phyloP scores from a whole-genome alignment of 2,888 invertebrate species.

The Protonemura montana region DNA sequence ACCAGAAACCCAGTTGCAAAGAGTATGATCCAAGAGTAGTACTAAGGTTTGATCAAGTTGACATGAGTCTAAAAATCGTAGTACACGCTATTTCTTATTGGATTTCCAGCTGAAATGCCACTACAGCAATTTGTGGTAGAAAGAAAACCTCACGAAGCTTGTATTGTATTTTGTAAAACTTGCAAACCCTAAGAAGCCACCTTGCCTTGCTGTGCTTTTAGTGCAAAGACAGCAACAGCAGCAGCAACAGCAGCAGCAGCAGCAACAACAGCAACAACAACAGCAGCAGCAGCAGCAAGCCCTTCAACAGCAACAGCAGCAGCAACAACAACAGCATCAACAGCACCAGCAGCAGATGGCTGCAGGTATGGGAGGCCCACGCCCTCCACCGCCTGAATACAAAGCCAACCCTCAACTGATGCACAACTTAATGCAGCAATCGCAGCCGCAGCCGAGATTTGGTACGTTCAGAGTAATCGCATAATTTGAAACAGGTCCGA shows the following conservation, averaged over 20 bases:
- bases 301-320: conserved; percentile 57
- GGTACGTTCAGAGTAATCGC: too few relatives aligned
- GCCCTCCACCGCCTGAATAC: conserved; percentile 87
- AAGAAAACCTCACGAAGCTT: too few relatives aligned
- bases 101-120: too few relatives aligned
- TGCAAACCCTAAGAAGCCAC: too few relatives aligned
- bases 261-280: conserved; percentile 60
- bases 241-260: conserved; percentile 56
- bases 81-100: too few relatives aligned
- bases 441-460: conserved; percentile 48
- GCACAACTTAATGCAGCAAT: conserved; percentile 48
- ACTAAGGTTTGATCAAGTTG: too few relatives aligned
- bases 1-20: too few relatives aligned
- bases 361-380: conserved; percentile 59
- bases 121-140: too few relatives aligned
- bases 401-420: conserved; percentile 68
- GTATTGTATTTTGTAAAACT: too few relatives aligned
- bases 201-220: background rate
- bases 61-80: too few relatives aligned
- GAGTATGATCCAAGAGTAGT: too few relatives aligned
- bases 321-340: conserved; percentile 58
- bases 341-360: conserved; percentile 62
- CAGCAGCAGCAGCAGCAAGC: conserved; percentile 57
- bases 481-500: too few relatives aligned
- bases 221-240: conserved; percentile 57